phyloP scores from a whole-genome alignment of 2,888 invertebrate genomes.

The Eudasyphora cyanicolor region DNA sequence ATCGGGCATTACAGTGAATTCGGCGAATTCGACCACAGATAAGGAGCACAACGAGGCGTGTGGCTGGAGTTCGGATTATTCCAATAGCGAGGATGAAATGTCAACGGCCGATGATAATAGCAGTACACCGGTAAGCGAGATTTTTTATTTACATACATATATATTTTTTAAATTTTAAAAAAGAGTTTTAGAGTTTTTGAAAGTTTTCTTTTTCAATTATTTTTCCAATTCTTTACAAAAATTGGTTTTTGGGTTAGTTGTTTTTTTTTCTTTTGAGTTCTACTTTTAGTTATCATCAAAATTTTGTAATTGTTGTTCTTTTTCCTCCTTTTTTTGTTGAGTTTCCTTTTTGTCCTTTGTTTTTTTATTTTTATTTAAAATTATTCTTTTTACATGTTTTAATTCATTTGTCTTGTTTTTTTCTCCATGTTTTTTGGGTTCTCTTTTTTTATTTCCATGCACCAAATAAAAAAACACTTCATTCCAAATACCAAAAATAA shows the following conservation, averaged over 20 bases:
- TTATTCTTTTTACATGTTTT: slow-evolving; percentile 65
- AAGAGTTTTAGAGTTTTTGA: slow-evolving; percentile 2
- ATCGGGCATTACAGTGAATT: slow-evolving; percentile 28
- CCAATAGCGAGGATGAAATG: slow-evolving; percentile 94
- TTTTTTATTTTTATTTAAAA: slow-evolving; percentile 65
- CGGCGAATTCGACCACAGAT: slow-evolving; percentile 71
- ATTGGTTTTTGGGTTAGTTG: slow-evolving; percentile 48
- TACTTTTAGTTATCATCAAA: slow-evolving; percentile 29
- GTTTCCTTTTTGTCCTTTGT: slow-evolving; percentile 41
- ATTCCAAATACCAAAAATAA: slow-evolving; percentile 56
- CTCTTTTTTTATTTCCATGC: slow-evolving; percentile 76
- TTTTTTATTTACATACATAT: neutral
- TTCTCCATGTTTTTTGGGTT: slow-evolving; percentile 69
- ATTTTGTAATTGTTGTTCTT: slow-evolving; percentile 37
- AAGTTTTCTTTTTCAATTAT: slow-evolving; percentile 3
- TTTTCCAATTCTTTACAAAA: slow-evolving; percentile 15
- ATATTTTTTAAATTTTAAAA: slow-evolving; percentile 12
- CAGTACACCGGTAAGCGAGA: slow-evolving; percentile 80
- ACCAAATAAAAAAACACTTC: slow-evolving; percentile 68
- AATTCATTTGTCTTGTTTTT: slow-evolving; percentile 69
- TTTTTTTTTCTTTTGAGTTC: slow-evolving; percentile 45
- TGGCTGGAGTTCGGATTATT: slow-evolving; percentile 95
- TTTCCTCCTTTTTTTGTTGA: slow-evolving; percentile 23
- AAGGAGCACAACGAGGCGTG: slow-evolving; percentile 83
- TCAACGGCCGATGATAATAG: slow-evolving; percentile 84